These are phyloP conservation scores for Nephrotoma flavescens DNA, from an alignment of 2,888 invertebrate genomes.

Conservation along the genomic window DNA sequence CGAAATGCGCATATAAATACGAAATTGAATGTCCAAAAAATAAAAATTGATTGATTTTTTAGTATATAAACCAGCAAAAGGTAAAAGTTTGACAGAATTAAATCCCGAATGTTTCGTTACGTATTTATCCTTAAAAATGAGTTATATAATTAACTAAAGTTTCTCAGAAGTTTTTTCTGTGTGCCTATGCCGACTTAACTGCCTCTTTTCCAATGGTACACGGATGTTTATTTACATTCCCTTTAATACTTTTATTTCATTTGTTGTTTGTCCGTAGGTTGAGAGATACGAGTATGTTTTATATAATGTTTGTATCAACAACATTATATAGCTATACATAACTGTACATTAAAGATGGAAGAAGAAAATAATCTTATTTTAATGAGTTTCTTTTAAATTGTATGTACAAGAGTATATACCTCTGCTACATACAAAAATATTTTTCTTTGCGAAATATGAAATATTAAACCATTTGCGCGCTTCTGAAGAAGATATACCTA, in stretches of 20 bases:
- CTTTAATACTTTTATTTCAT: neutral
- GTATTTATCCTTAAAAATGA: neutral
- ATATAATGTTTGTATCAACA: neutral
- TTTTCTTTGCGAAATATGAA: neutral
- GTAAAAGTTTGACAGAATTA: neutral
- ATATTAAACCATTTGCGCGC: neutral
- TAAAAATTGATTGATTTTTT: neutral
- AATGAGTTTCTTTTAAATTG: neutral
- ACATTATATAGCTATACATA: neutral
- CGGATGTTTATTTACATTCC: neutral
- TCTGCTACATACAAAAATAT: neutral
- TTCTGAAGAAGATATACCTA: neutral
- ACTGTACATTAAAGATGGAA: neutral
- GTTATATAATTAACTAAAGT: neutral
- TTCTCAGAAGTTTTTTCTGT: neutral
- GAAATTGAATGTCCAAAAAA: neutral
- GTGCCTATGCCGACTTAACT: neutral
- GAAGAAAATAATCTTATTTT: neutral
- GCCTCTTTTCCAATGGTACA: neutral
- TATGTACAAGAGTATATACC: neutral
- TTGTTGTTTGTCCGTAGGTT: neutral
- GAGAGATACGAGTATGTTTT: neutral
- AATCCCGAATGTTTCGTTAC: neutral
- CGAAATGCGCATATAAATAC: neutral
- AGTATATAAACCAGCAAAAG: neutral